A percentile compares a stretch with the other conserved stretches of the same genome.
phyloP scores from a whole-genome alignment of 2,888 invertebrate species.

The Junonia oenone region DNA sequence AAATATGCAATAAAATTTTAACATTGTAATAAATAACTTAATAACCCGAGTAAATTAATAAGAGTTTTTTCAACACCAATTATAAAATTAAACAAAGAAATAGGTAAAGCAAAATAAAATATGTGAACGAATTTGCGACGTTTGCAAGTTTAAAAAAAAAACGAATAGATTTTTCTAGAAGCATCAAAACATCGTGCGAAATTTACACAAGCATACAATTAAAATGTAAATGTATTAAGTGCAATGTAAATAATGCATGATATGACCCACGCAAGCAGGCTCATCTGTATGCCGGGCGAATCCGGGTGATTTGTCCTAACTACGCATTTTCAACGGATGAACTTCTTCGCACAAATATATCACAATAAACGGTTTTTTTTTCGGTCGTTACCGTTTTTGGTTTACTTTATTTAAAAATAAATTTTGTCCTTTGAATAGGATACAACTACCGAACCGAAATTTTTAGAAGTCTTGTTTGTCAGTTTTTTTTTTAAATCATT shows the following conservation, averaged over 20 bases:
- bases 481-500: too few relatives aligned
- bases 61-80: too few relatives aligned
- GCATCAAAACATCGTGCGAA: slow-evolving; percentile 7
- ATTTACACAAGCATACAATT: slow-evolving; percentile 18
- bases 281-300: slow-evolving; percentile 27
- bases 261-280: slow-evolving; percentile 19
- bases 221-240: slow-evolving; percentile 29
- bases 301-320: slow-evolving; percentile 28
- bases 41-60: too few relatives aligned
- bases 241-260: slow-evolving; percentile 32
- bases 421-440: neutral
- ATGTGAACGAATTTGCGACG: too few relatives aligned
- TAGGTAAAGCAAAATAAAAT: too few relatives aligned
- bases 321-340: slow-evolving; percentile 11
- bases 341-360: neutral
- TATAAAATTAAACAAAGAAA: too few relatives aligned
- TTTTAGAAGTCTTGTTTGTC: neutral
- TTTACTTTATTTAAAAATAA: neutral
- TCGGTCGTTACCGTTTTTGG: neutral
- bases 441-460: neutral
- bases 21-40: too few relatives aligned
- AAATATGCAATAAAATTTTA: too few relatives aligned
- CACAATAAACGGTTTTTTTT: neutral
- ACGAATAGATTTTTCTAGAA: slow-evolving; percentile 10
- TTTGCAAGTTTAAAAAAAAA: too few relatives aligned